Base-by-base conservation (phyloP, 2,113 vertebrate genomes). In the Labeo rohita region DNA sequence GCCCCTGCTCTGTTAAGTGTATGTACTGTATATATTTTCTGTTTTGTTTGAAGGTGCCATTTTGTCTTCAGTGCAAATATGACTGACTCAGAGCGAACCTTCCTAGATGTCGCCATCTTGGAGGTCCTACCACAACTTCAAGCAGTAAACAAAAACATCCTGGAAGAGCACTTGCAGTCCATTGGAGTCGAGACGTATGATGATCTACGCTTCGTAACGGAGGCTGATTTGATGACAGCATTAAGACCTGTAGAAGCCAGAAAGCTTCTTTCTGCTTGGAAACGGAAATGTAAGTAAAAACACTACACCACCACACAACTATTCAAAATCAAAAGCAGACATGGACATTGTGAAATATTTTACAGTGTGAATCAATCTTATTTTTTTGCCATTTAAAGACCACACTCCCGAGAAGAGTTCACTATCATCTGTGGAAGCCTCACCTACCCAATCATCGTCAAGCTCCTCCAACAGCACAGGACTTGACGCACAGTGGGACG, bases 141-240 rank as follows among this genome's bases (percentile, higher is more conserved):
- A 28, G 28, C 28, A 28, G 28, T 28, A 28, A 28, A 28, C 28
- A 28, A 28, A 28, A 28, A 28, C 28, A 28, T 28, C 28, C 2
- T 28, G 28, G 28, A 28, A 28, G 28, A 28, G 28, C 28, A 28
- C 28, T 28, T 28, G 28, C 28, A 28, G 28, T 28, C 28, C 28
- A 28, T 28, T 28, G 28, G 28, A 28, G 28, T 28, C 28, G 28
- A 47, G 45, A 47, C 7, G 8, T 80, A 54, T 72, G 66, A 61
- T 80, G 85, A 86, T 73, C 50, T 84, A 73, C 16, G 16, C 18
- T 84, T 84, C 13, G 21, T 84, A 61, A 54, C 65, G 8, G 85
- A 86, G 76, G 66, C 45, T 56, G 85, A 86, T 86, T 88, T 86
- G 59, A 63, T 88, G 74, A 86, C 80, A 18, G 87, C 13, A 63